Base-by-base conservation (phyloP, 2,888 invertebrate genomes). In the Tetragnatha montana region DNA sequence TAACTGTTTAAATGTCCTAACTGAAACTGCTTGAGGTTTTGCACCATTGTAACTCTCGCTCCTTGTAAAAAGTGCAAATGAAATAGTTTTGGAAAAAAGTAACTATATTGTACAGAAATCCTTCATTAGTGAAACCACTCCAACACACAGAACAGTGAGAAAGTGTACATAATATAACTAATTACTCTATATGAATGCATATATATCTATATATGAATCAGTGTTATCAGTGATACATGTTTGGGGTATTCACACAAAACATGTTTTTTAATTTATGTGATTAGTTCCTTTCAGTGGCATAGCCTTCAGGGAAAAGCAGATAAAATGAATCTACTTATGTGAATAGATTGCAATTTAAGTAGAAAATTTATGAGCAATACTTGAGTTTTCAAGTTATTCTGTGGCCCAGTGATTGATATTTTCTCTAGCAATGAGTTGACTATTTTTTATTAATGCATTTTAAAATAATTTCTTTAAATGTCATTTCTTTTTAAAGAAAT, bases 161-260 rank as follows among this genome's bases (percentile, higher is more conserved):
- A 76, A 49, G 73, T 85, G 81, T 89, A 85, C 49, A 85, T 85
- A 60, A 60, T 60, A 87, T 49, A 84, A 49, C 69, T 84, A 84
- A 22, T 78, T 60, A 78, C 78, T 73, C 21, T 81, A 82, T 73
- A 71, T 82, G 49, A 73, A 82, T 73, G 60, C 80, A 81, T 74
- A 87, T 80, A 87, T 78, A 82, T 79, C 8, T 71, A 88, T 82
- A 88, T 76, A 81, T 81, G 70, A 50, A 75, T 89, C n/a, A 89
- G 82, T 86, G 81, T 89, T 86, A 81, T 51, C 81, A 69, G 81
- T 89, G 79, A 87, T 83, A 73, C n/a, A 71, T 83, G 78, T 78
- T 79, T 51, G 51, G 87, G 83, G 87, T 78, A 71, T 71, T 73
- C 51, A 79, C 35, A 4, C 47, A 60, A 75, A 47, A 35, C 35